Evolutionary conservation across 2,888 invertebrate species (phyloP).

Genomic region (Pecten maximus): DNA sequence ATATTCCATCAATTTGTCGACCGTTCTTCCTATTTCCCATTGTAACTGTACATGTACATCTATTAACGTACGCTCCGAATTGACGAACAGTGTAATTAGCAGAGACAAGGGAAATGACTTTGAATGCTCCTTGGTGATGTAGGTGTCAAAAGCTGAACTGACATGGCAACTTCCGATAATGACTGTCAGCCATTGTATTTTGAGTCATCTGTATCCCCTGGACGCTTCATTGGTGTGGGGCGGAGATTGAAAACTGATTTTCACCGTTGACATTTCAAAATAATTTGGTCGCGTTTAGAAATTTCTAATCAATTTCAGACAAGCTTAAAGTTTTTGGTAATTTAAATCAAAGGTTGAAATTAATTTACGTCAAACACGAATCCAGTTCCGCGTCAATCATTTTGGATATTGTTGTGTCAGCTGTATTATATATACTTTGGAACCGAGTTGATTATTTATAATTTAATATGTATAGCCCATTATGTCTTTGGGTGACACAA

Average conservation of each 20-base stretch:
- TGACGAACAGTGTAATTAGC: conserved; percentile 23
- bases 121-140: neutral
- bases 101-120: conserved; percentile 31
- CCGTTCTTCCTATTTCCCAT: neutral
- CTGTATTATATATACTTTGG: neutral
- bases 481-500: too few relatives aligned
- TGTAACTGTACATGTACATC: conserved; percentile 29
- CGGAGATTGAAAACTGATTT: neutral
- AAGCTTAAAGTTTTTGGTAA: neutral
- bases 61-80: conserved; percentile 4
- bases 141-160: neutral
- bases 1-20: conserved; percentile 33
- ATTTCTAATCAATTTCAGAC: neutral
- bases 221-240: neutral
- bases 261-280: neutral
- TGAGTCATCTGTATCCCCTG: neutral
- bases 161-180: neutral
- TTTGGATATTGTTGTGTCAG: too few relatives aligned
- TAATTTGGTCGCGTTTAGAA: neutral
- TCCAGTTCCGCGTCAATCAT: too few relatives aligned
- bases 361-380: too few relatives aligned
- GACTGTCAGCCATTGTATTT: conserved; percentile 22
- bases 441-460: neutral
- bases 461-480: too few relatives aligned
- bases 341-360: too few relatives aligned